Evolutionary conservation across 2,797 vertebrate genomes (phyloP).

Genomic region (Dryobates pubescens): DNA sequence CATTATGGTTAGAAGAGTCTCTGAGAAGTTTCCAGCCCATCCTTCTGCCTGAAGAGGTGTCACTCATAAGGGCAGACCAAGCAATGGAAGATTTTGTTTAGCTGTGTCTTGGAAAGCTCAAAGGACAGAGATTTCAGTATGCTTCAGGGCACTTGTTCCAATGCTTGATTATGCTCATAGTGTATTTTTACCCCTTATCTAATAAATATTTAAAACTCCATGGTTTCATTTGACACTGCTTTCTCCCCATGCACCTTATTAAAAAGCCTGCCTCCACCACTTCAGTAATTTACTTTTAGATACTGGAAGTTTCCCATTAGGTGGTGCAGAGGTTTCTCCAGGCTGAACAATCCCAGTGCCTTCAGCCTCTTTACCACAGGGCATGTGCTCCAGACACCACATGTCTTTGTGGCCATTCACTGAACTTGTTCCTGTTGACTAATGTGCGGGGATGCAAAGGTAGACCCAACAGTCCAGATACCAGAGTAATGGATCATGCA

Average conservation of each 20-base stretch:
- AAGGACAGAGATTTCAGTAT: neutral
- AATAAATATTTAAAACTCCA: neutral
- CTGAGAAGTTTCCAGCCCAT: neutral
- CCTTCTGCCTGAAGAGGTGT: neutral
- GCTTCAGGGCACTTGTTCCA: neutral
- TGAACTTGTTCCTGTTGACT: neutral
- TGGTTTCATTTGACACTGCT: neutral
- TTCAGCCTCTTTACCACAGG: neutral
- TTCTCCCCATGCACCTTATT: neutral
- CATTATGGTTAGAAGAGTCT: neutral
- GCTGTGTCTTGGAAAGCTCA: neutral
- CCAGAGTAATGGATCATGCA: neutral
- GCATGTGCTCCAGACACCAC: rapidly evolving
- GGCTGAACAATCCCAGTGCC: neutral
- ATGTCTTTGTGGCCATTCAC: neutral
- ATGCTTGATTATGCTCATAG: neutral
- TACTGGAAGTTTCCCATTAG: neutral
- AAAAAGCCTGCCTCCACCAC: neutral
- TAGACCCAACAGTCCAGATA: neutral
- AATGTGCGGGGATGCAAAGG: neutral
- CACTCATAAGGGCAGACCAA: neutral
- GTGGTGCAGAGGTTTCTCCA: neutral
- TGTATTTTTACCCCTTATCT: neutral
- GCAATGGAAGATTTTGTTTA: neutral
- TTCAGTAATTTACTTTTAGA: neutral